Percentiles rank a stretch among this genome's conserved stretches.
Conservation (phyloP, 2,888 invertebrate genomes). For the Leucoptera coffeella region DNA sequence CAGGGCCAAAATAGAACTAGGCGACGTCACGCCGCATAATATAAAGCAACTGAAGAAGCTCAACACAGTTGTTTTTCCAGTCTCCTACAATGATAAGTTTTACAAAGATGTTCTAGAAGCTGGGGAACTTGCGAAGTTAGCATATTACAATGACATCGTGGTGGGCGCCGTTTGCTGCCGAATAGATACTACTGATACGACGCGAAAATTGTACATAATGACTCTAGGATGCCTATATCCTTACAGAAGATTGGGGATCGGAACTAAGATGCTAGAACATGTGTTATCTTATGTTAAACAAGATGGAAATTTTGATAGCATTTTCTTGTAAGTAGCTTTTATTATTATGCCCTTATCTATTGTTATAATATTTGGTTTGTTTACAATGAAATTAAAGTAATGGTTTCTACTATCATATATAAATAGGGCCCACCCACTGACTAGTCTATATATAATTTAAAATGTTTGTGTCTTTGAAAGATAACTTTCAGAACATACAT, state of each 20-base stretch:
- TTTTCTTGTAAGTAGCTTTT: slow-evolving; percentile 96
- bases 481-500: background rate
- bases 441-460: background rate
- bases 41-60: slow-evolving; percentile 95
- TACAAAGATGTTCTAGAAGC: slow-evolving; percentile 98
- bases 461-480: background rate
- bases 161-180: slow-evolving; percentile 99
- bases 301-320: slow-evolving; percentile 94
- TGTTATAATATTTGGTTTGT: too few species aligned
- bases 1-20: slow-evolving; percentile 92
- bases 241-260: slow-evolving; percentile 92
- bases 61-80: slow-evolving; percentile 97
- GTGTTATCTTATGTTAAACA: slow-evolving; percentile 92
- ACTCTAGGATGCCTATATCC: slow-evolving; percentile 97
- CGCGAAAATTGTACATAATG: slow-evolving; percentile 94
- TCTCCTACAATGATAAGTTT: slow-evolving; percentile 98
- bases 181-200: slow-evolving; percentile 86
- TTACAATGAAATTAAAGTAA: too few species aligned
- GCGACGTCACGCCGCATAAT: slow-evolving; percentile 98
- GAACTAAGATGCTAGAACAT: slow-evolving; percentile 94
- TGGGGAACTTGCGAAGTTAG: slow-evolving; percentile 94
- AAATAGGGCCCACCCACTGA: background rate
- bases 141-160: slow-evolving; percentile 99
- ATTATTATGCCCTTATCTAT: too few species aligned
- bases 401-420: background rate